A percentile compares a stretch with the other conserved stretches of the same genome.
Evolutionary conservation across 2,797 vertebrate genomes (phyloP).

Genomic region (Acomys russatus): DNA sequence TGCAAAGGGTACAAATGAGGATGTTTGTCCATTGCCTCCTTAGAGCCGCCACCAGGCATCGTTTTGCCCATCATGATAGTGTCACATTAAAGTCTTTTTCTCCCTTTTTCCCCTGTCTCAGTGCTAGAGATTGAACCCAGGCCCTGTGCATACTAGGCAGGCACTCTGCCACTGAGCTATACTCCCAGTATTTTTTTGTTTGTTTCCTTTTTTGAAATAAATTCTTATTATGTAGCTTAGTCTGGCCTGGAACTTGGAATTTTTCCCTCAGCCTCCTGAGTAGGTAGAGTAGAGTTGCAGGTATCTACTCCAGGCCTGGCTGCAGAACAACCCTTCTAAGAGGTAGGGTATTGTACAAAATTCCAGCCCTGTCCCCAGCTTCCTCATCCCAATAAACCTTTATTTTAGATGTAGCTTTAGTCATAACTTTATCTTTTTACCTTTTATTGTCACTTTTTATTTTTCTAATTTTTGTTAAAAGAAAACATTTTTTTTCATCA

Average conservation of each 20-base stretch:
- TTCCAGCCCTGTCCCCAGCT: background rate
- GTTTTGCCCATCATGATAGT: background rate
- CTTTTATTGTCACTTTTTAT: background rate
- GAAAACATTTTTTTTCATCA: conserved; percentile 26
- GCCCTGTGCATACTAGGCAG: background rate
- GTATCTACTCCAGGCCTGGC: background rate
- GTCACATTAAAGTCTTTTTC: background rate
- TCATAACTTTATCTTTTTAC: conserved; percentile 15
- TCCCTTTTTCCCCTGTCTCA: background rate
- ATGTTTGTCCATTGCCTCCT: background rate
- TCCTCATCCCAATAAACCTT: background rate
- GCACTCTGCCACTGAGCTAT: background rate
- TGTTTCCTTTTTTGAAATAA: background rate
- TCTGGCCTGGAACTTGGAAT: background rate
- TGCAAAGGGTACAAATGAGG: background rate
- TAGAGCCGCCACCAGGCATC: background rate
- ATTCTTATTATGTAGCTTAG: background rate
- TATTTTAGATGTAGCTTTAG: background rate
- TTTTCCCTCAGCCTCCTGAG: background rate
- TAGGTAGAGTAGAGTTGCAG: background rate
- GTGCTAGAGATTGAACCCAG: background rate
- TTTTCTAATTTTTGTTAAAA: conserved; percentile 44
- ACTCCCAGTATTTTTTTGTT: background rate
- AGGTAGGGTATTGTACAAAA: background rate
- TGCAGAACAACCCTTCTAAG: background rate